These are phyloP conservation scores for Pelecanus crispus DNA, from an alignment of 2,113 vertebrate species.

Conservation along the genomic window DNA sequence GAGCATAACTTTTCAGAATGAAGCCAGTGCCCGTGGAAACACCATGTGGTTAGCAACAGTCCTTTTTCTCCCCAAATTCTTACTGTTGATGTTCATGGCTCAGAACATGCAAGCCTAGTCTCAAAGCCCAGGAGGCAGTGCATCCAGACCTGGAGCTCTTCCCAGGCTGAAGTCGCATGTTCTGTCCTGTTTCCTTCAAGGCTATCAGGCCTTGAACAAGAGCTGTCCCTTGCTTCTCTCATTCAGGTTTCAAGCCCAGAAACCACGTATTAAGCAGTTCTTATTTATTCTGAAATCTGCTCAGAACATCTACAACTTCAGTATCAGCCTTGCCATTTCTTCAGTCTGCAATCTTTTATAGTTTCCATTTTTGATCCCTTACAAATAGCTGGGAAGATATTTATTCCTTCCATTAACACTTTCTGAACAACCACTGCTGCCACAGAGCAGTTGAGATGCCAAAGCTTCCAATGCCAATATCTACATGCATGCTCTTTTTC, in stretches of 20 bases:
- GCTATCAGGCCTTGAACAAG: background rate
- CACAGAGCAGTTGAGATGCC: background rate
- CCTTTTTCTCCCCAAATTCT: background rate
- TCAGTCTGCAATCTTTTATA: background rate
- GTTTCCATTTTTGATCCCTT: background rate
- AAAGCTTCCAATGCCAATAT: background rate
- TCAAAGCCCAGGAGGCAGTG: background rate
- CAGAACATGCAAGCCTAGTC: background rate
- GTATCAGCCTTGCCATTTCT: background rate
- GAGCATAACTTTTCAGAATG: rapidly evolving
- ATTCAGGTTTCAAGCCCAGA: background rate
- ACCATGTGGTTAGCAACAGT: background rate
- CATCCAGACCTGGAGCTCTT: background rate
- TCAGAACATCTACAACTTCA: background rate
- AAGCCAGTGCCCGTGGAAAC: background rate
- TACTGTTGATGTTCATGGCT: background rate
- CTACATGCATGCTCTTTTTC: background rate
- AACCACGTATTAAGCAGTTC: background rate
- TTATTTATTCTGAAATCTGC: background rate
- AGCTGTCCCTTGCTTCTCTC: background rate
- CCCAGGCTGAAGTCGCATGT: background rate
- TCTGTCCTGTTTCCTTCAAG: background rate
- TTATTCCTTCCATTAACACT: background rate
- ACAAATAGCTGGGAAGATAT: background rate
- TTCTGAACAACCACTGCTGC: background rate